phyloP scores from a whole-genome alignment of 2,113 vertebrate species.

The Coturnix japonica region DNA sequence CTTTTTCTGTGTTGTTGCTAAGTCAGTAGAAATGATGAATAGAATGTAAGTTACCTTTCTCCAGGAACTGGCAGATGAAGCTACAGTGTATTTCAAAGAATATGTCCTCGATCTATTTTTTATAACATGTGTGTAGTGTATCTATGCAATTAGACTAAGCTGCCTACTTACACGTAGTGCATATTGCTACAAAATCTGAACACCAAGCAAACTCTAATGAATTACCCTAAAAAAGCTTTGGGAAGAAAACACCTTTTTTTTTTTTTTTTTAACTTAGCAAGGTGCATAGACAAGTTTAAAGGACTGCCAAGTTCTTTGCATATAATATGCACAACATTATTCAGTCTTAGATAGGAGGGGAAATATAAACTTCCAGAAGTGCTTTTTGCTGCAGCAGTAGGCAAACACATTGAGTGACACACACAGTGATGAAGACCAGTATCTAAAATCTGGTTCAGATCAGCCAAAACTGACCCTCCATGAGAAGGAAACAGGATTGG shows the following conservation, averaged over 20 bases:
- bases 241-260: constrained; percentile 15
- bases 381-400: background rate
- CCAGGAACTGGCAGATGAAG: background rate
- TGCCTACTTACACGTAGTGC: constrained; percentile 41
- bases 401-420: background rate
- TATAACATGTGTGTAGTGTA: background rate
- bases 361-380: background rate
- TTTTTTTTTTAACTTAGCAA: background rate
- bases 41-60: constrained; percentile 18
- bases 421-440: rapidly evolving
- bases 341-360: background rate
- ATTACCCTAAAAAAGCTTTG: constrained; percentile 8
- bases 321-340: background rate
- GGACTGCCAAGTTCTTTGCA: background rate
- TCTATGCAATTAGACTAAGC: constrained; percentile 35
- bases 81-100: constrained; percentile 23
- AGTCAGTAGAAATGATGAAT: constrained; percentile 23
- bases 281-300: constrained; percentile 30
- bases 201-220: constrained; percentile 21
- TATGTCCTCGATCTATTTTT: background rate
- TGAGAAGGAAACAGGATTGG: background rate
- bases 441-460: background rate
- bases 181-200: constrained; percentile 37
- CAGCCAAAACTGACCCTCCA: background rate
- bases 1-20: background rate